These are phyloP conservation scores for Ridgeia piscesae DNA, from an alignment of 1,140 invertebrate species.

Conservation along the genomic window DNA sequence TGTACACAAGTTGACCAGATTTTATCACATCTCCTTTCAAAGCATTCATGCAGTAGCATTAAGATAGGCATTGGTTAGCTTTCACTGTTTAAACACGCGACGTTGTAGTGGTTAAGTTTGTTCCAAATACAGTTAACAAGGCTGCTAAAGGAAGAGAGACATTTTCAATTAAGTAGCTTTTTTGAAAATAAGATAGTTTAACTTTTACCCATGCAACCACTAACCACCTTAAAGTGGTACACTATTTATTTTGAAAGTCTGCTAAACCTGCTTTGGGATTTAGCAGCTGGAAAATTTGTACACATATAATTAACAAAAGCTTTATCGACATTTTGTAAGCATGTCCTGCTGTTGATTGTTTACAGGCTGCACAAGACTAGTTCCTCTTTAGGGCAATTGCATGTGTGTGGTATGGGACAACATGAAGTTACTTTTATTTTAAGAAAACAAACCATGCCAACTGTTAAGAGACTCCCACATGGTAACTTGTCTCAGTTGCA, in stretches of 20 bases:
- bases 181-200: neutral
- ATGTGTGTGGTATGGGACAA: no score
- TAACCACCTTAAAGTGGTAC: neutral
- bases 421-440: no score
- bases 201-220: neutral
- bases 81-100: neutral
- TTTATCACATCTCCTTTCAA: neutral
- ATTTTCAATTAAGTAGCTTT: neutral
- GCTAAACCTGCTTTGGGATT: no score
- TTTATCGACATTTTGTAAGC: no score
- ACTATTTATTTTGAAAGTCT: neutral
- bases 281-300: no score
- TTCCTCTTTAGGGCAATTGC: no score
- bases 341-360: no score
- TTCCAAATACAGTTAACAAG: neutral
- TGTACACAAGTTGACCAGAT: neutral
- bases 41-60: neutral
- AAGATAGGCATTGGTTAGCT: neutral
- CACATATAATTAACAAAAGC: no score
- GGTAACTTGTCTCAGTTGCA: no score
- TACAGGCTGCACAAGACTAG: no score
- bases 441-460: no score
- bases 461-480: no score
- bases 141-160: neutral
- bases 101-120: neutral